Evolutionary conservation across 2,888 invertebrate species (phyloP), one percentile per base, ranked within the genome.

Genomic region (Lochmaea capreae): DNA sequence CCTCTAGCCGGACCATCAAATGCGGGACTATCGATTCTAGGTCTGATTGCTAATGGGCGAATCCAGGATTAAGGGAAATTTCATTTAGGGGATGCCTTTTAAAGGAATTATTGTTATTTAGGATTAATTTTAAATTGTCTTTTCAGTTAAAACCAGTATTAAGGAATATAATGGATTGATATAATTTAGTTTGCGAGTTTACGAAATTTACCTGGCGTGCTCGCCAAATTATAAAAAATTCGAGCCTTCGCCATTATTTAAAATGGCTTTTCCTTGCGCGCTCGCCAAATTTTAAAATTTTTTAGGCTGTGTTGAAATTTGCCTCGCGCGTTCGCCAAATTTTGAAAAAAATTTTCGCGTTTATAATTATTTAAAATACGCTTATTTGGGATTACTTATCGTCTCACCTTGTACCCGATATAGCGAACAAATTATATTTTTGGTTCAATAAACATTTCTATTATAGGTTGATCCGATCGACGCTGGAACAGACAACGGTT

Each of bases 401-500:
- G 43, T 43, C 2, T 18, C 5, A 18, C 16, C 10, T 10, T 18
- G 18, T 54, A 54, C 10, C 18, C 14, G 14, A 46, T 46, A 14
- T 14, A 46, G 3, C 46, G 46, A 46, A 46, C 46, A 14, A 46
- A 46, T 46, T 46, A 54, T 54, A 54, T 54, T 16, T 54, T 54
- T 54, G 54, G 16, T 54, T 54, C 18, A 54, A 54, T 18, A 18
- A 10, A 54, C 18, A 54, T 54, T 54, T 54, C 54, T 54, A 57
- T 73, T 71, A 4, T 87, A 94, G 95, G 93, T 96, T 88, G 95
- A 95, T 87, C 97, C 97, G 0, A 88, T 96, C 82, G 97, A 97
- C 87, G 97, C 96, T 14, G 97, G 97, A 67, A 97, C 96, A 59
- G 97, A 97, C 89, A 95, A 96, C 87, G 97, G 97, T 4, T 95